Evolutionary conservation across 2,888 invertebrate genomes (phyloP), one percentile per base, ranked within the genome.

Genomic region (Sminthurinus aureus): DNA sequence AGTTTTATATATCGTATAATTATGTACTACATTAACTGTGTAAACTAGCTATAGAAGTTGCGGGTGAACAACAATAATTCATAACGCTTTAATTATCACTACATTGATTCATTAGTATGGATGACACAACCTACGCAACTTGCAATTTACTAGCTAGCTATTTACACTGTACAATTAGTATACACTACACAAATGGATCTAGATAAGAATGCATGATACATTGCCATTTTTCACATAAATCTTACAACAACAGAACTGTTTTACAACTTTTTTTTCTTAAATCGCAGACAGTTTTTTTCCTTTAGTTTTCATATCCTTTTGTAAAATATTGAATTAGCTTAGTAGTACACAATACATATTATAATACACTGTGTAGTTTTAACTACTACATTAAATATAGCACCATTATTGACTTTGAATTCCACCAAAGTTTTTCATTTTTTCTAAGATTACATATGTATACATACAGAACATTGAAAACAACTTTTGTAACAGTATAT

Each of bases 91-190:
- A 1, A 38, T 38, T 38, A 38, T 38, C 38, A 38, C 38, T 38
- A 38, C 38, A 38, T 38, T 38, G 38, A 38, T 38, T 38, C 1
- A 38, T 38, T 38, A 38, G 38, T 38, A 38, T 38, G 38, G 38
- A 38, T 38, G 38, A 38, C 38, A 38, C 38, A 38, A 6, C 38
- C 38, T 38, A 38, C 38, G 38, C 38, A 71, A 71, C 24, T 71
- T 1, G 38, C 38, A 71, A 71, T 71, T 71, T 1, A 71, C 22
- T 24, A 15, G 24, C 67, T 69, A 20, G 22, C 9, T 78, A 78
- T 79, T 69, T 79, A 79, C 79, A 79, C 67, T 79, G 69, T 79
- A 79, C 69, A 51, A 79, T 79, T 79, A 79, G 69, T 38, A 38
- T 38, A 38, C 38, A 38, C 6, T 4, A 38, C 6, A 38, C 38